Base-by-base conservation (phyloP, 2,113 vertebrate genomes). In the Hippotragus niger region DNA sequence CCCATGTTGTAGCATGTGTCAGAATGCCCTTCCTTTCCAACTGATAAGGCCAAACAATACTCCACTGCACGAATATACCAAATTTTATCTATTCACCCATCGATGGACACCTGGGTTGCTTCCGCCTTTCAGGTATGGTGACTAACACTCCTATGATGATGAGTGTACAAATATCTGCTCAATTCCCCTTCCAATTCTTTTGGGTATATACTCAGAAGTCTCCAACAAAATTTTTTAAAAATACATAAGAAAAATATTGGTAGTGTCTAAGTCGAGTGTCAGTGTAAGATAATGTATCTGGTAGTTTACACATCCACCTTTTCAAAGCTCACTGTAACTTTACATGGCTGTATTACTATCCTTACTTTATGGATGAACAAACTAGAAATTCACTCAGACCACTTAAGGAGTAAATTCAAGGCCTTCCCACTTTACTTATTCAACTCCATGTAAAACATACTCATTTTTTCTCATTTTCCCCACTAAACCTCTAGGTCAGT, bases 251-350 rank as follows among this genome's bases (percentile, higher is more conserved):
- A 13, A 78, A 62, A 50, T 43, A 74, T 14, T 33, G 31, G 45
- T 13, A 80, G 33, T 50, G 36, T n/a, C 27, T 55, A 62, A 76
- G 23, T 55, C 31, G 0, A 76, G 50, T 50, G 45, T 33, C 36
- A 36, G 3, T 8, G 9, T 52, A 78, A 90, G 40, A 84, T 45
- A 33, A 80, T 21, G 2, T 15, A 90, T 57, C 62, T 40, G 40
- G 4, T 27, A 80, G 19, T 45, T 80, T 23, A 80, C 23, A 74
- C 19, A 40, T 25, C 23, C 13, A 53, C 2, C 36, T 87, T 81
- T 78, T 74, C n/a, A n/a, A 58, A 45, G n/a, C 62, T 91, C 60
- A 82, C 40, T 87, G 40, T 91, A 94, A 90, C 21, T 58, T 88
- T 81, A 52, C 11, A 9, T 7, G 23, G 53, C 60, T 43, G 1